Percentiles rank a stretch among this genome's conserved stretches.
These are phyloP conservation scores for Emesis russula DNA, from an alignment of 2,888 invertebrate genomes.

Conservation along the genomic window DNA sequence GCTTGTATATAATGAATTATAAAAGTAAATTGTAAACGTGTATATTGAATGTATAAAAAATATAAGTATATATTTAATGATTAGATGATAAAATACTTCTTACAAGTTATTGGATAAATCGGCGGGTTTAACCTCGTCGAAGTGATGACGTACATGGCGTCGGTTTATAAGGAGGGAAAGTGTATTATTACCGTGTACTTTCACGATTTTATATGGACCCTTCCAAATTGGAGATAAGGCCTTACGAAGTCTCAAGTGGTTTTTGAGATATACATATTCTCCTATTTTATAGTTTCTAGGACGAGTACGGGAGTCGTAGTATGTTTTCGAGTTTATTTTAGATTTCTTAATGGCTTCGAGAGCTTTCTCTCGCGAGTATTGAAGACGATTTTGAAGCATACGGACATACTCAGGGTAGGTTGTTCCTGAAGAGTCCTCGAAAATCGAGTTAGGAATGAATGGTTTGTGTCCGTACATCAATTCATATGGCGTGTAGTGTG, in stretches of 20 bases:
- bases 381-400: constrained; percentile 35
- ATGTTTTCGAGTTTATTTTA: background rate
- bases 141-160: constrained; percentile 7
- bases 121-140: constrained; percentile 13
- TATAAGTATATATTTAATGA: too few species aligned
- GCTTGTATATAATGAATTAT: too few species aligned
- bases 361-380: constrained; percentile 37
- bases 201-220: background rate
- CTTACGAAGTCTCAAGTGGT: constrained; percentile 51
- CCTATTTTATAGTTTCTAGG: constrained; percentile 34
- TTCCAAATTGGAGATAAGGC: constrained; percentile 71
- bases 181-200: constrained; percentile 10
- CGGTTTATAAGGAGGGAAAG: background rate
- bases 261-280: constrained; percentile 11
- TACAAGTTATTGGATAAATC: background rate
- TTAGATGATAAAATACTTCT: too few species aligned
- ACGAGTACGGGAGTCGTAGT: background rate
- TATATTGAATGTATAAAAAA: background rate
- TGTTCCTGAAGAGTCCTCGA: background rate
- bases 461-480: constrained; percentile 50
- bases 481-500: constrained; percentile 53
- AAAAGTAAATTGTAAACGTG: background rate
- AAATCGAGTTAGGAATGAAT: constrained; percentile 32
- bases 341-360: background rate
- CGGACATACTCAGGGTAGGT: constrained; percentile 44